Base-by-base conservation (phyloP, 2,113 vertebrate genomes). In the Oncorhynchus nerka region DNA sequence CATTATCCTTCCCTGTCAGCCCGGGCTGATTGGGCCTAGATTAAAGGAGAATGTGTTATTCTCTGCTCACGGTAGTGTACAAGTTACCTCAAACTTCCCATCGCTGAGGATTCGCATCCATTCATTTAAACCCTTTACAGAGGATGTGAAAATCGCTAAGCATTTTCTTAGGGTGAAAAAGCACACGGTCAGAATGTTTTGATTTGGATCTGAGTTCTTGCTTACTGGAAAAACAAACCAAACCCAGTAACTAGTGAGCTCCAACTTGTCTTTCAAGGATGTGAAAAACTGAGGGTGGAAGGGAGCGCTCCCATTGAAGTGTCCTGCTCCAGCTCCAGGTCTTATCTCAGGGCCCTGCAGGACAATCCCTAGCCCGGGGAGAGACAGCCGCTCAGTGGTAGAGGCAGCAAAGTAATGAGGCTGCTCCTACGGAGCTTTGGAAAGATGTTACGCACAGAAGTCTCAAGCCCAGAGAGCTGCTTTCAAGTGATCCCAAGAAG, bases 401-500 rank as follows among this genome's bases (percentile, higher is more conserved):
- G 34, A 39, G 57, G 22, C 16, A 70, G 75, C 79, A 78, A 81
- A 83, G 78, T 82, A 87, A 85, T 86, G 81, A 85, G 84, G 79
- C 74, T 75, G 79, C 75, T 70, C 79, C 74, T 72, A 72, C 77
- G 81, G 80, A 86, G 84, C 70, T 19, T 74, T 79, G 81, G 80
- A 74, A 80, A 71, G 79, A 76, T 78, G 73, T 55, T 55, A 15
- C 59, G 71, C 59, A 64, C 72, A 70, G 62, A 78, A 39, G 68
- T 74, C 65, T 81, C 75, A n/a, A 7, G 26, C 20, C 49, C 68
- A 28, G 51, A 81, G 74, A 85, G 48, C 68, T 70, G 48, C 74
- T 72, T 30, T 73, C 1, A 20, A 16, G 13, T 62, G 65, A 74
- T 59, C 26, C 64, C n/a, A 49, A 57, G 68, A 78, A 68, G 26